Conservation (phyloP, 35 echinoderm and acorn worm species). For the Hemicentrotus pulcherrimus region DNA sequence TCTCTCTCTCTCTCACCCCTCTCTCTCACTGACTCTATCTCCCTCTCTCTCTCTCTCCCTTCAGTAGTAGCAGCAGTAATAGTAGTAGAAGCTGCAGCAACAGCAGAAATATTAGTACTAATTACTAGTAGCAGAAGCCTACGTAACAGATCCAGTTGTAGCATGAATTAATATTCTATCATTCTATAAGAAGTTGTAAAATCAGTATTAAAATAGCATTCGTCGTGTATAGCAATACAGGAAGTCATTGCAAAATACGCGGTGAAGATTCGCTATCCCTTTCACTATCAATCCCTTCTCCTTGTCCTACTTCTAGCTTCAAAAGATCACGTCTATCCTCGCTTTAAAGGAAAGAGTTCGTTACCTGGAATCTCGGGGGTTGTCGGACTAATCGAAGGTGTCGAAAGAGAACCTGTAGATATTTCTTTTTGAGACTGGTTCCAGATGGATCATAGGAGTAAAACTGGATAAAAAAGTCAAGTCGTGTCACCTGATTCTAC, state of each 20-base stretch:
- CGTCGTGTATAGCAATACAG: background rate
- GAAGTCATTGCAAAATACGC: background rate
- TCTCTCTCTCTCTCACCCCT: too few relatives aligned
- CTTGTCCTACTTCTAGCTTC: background rate
- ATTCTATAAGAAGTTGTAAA: background rate
- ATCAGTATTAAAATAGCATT: slow-evolving; percentile 11
- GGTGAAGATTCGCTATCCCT: background rate
- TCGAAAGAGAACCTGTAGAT: background rate
- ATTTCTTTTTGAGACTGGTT: background rate
- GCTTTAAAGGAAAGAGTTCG: slow-evolving; percentile 1
- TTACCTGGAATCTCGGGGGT: background rate
- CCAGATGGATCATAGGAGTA: background rate
- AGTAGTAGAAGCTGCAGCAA: background rate
- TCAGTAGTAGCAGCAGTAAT: background rate
- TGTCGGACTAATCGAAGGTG: slow-evolving; percentile 1
- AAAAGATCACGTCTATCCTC: background rate
- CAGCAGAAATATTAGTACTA: background rate
- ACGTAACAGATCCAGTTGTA: background rate
- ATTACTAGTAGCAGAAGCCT: background rate
- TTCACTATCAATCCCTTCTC: background rate
- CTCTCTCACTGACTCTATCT: too few relatives aligned
- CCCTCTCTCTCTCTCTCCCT: too few relatives aligned
- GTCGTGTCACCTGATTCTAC: background rate
- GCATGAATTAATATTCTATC: background rate
- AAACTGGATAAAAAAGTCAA: background rate